Evolutionary conservation across 2,797 vertebrate species (phyloP).

Genomic region (Danionella dracula): DNA sequence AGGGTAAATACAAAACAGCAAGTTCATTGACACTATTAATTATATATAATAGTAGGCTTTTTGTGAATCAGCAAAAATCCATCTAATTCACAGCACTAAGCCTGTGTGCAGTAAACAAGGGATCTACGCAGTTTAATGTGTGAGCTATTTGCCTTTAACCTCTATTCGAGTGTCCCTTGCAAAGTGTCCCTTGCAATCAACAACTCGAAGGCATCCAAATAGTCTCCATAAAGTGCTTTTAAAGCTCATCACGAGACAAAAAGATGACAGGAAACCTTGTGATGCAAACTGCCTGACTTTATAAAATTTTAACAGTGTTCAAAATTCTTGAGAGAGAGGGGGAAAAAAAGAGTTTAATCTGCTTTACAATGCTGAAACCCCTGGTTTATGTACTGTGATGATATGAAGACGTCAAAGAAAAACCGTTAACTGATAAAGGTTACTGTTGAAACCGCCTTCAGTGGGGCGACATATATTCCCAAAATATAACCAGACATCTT

Average conservation of each 20-base stretch:
- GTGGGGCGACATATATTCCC: neutral
- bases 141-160: slow-evolving; percentile 13
- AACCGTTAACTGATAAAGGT: neutral
- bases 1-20: slow-evolving; percentile 19
- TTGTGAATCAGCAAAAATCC: no score
- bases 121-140: slow-evolving; percentile 1
- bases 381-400: no score
- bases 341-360: no score
- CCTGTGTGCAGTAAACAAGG: neutral
- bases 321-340: no score
- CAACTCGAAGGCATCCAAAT: slow-evolving; percentile 2
- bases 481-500: no score
- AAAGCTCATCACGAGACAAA: slow-evolving; percentile 6
- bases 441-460: neutral
- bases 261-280: neutral
- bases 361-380: no score
- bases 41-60: no score
- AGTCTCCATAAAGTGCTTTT: slow-evolving; percentile 27
- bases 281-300: neutral
- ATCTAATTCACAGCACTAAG: neutral
- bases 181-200: neutral
- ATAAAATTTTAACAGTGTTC: no score
- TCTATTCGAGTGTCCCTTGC: neutral
- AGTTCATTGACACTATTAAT: neutral
- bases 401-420: no score